A percentile compares a stretch with the other conserved stretches of the same genome.
Evolutionary conservation across 2,797 vertebrate genomes (phyloP).

Genomic region (Enteromius mattozi): DNA sequence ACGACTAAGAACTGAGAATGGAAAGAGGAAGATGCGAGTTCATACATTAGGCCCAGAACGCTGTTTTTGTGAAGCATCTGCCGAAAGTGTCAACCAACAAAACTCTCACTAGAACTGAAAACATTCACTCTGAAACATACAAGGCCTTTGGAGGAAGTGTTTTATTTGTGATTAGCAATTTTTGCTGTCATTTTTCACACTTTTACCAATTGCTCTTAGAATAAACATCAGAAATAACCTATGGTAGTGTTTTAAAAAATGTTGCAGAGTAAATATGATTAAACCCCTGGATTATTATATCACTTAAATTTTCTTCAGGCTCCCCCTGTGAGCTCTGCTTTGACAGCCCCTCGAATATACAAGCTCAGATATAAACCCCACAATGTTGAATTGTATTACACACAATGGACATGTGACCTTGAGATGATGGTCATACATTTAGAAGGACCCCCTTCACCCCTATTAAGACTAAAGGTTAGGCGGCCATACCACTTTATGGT

Average conservation of each 20-base stretch:
- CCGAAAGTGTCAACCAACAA: slow-evolving; percentile 41
- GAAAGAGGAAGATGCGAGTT: slow-evolving; percentile 46
- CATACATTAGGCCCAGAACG: background rate
- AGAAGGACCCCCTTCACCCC: slow-evolving; percentile 58
- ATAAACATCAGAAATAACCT: background rate
- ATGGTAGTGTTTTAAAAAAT: background rate
- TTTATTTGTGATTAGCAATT: background rate
- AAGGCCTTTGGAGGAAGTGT: background rate
- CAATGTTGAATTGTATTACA: background rate
- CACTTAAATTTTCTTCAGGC: background rate
- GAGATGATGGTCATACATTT: slow-evolving; percentile 13
- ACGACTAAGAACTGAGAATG: slow-evolving; percentile 34
- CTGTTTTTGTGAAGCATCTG: slow-evolving; percentile 49
- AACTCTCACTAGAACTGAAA: slow-evolving; percentile 28
- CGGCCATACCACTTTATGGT: slow-evolving; percentile 81
- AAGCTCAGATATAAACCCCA: background rate
- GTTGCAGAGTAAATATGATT: background rate
- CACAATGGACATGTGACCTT: slow-evolving; percentile 13
- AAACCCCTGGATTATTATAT: background rate
- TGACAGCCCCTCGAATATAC: background rate
- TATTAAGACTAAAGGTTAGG: slow-evolving; percentile 75
- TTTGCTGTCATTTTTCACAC: background rate
- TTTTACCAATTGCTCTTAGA: background rate
- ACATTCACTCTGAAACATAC: slow-evolving; percentile 28
- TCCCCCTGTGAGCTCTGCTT: background rate